Conservation (phyloP, 2,888 invertebrate species). For the Suillia variegata region DNA sequence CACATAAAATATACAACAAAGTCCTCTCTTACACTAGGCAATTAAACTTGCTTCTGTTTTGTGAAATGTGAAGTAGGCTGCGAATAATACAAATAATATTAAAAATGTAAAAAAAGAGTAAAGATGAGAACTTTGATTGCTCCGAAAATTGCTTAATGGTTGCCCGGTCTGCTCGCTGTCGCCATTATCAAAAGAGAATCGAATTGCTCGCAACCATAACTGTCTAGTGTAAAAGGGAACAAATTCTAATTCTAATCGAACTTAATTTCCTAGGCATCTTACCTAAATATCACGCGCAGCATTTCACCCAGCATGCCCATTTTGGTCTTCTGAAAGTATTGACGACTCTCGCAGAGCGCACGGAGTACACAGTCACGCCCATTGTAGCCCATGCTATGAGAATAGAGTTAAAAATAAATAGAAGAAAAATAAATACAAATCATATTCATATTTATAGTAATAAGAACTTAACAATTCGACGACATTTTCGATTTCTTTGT, state of each 20-base stretch:
- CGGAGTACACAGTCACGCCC: slow-evolving; percentile 74
- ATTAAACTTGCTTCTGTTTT: no score
- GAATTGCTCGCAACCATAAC: no score
- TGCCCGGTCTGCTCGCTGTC: no score
- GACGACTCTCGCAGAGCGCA: slow-evolving; percentile 76
- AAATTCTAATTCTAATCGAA: neutral
- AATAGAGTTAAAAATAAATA: slow-evolving; percentile 5
- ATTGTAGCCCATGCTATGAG: slow-evolving; percentile 75
- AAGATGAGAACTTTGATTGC: neutral
- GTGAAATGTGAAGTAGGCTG: no score
- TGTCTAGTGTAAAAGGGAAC: no score
- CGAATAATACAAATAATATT: neutral
- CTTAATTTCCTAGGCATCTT: slow-evolving; percentile 45
- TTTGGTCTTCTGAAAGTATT: slow-evolving; percentile 69
- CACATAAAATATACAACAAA: neutral
- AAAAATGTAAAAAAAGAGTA: neutral
- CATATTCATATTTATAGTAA: neutral
- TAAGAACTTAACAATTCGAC: slow-evolving; percentile 61
- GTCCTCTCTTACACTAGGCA: no score
- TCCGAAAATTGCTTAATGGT: no score
- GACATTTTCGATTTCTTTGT: slow-evolving; percentile 60
- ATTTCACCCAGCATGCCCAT: slow-evolving; percentile 73
- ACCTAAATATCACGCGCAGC: slow-evolving; percentile 74
- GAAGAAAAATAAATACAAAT: no score
- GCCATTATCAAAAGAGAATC: no score